Evolutionary conservation across 2,888 invertebrate genomes (phyloP).

Genomic region (Pachydiplax longipennis): DNA sequence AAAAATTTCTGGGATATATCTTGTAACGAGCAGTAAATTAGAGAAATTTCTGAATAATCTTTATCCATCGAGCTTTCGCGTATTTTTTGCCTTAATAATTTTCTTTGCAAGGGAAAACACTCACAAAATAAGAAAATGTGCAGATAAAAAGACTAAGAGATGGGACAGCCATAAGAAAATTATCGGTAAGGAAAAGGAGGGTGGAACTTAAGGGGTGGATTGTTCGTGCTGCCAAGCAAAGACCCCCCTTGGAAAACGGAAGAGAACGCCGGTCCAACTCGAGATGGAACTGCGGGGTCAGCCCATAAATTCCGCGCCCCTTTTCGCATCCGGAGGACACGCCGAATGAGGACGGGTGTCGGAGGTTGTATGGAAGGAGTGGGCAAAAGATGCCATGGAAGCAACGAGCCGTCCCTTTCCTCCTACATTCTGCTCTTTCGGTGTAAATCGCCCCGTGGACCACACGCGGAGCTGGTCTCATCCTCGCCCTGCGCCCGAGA

Average conservation of each 20-base stretch:
- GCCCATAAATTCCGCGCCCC: constrained; percentile 26
- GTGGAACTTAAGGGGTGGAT: not conserved
- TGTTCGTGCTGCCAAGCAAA: constrained; percentile 24
- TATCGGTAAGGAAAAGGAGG: not conserved
- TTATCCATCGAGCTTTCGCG: too few species aligned
- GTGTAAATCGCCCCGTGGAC: not conserved
- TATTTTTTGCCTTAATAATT: too few species aligned
- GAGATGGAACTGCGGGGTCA: constrained; percentile 37
- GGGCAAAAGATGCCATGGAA: not conserved
- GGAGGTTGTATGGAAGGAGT: not conserved
- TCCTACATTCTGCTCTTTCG: not conserved
- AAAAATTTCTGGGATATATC: too few species aligned
- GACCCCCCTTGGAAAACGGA: not conserved
- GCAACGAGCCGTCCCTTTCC: constrained; percentile 13
- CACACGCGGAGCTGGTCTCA: not conserved
- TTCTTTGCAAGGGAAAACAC: not conserved
- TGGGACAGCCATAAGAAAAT: not conserved
- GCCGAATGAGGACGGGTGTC: not conserved
- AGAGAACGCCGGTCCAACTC: not conserved
- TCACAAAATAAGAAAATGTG: not conserved
- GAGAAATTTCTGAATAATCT: too few species aligned
- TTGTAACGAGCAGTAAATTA: too few species aligned
- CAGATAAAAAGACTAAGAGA: not conserved
- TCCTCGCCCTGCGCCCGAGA: not conserved
- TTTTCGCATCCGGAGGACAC: not conserved